Percentiles rank a stretch among this genome's conserved stretches.
phyloP scores from a whole-genome alignment of 2,797 vertebrate species.

The Australoheros facetus region DNA sequence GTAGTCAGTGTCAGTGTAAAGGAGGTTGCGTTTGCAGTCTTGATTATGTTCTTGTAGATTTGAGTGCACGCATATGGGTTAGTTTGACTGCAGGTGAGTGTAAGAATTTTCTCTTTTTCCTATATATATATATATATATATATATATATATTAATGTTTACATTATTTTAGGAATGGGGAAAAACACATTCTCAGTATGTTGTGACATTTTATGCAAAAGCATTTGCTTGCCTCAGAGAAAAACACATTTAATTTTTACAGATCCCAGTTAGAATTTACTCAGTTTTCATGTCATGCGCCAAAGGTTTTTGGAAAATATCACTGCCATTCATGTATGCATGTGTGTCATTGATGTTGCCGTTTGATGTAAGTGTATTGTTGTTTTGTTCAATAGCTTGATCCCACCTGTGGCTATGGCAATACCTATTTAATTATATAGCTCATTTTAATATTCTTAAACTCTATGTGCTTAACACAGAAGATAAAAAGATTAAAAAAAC shows the following conservation, averaged over 20 bases:
- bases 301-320: not conserved
- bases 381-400: not conserved
- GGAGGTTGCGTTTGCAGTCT: not conserved
- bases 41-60: not conserved
- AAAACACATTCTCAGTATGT: not conserved
- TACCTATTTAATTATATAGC: not conserved
- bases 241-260: not conserved
- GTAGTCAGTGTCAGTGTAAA: not conserved
- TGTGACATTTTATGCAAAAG: not conserved
- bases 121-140: too few relatives aligned
- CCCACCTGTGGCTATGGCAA: not conserved
- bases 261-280: not conserved
- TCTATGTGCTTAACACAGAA: not conserved
- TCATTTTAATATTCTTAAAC: not conserved
- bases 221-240: not conserved
- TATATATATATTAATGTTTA: too few relatives aligned
- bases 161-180: too few relatives aligned
- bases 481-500: not conserved
- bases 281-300: not conserved
- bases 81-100: too few relatives aligned
- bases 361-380: not conserved
- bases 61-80: not conserved
- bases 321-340: not conserved
- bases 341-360: not conserved
- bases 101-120: too few relatives aligned